These are phyloP conservation scores for Pseudomyrmex pallidus DNA, from an alignment of 1,140 invertebrate genomes.

Conservation along the genomic window DNA sequence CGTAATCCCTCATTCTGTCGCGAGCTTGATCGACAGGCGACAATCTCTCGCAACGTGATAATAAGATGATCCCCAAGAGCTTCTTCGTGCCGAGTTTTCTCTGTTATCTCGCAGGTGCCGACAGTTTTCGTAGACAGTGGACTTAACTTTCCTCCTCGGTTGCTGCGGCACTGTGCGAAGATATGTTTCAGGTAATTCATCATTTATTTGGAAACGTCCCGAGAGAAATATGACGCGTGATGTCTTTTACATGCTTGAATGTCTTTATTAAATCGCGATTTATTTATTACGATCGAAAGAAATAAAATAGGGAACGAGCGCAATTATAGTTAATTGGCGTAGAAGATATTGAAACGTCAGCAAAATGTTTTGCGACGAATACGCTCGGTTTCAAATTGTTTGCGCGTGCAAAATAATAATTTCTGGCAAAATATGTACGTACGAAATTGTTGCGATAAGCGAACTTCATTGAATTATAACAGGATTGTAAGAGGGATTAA, in stretches of 20 bases:
- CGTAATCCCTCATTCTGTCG: conserved; percentile 56
- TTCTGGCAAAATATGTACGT: conserved; percentile 30
- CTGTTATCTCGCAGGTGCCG: conserved; percentile 18
- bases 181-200: background rate
- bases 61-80: conserved; percentile 44
- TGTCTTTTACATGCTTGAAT: conserved; percentile 11
- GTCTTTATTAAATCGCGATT: background rate
- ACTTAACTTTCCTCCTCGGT: conserved; percentile 17
- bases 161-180: background rate
- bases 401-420: conserved; percentile 20
- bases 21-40: conserved; percentile 49
- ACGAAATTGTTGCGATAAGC: conserved; percentile 18
- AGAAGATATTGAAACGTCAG: background rate
- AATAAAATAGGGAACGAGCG: conserved; percentile 4
- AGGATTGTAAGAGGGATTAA: conserved; percentile 41
- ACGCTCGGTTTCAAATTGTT: background rate
- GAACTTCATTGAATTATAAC: conserved; percentile 55
- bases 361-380: background rate
- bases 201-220: background rate
- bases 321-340: conserved; percentile 3
- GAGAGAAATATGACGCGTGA: background rate
- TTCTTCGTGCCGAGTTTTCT: conserved; percentile 21
- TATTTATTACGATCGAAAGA: background rate
- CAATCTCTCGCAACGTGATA: conserved; percentile 40
- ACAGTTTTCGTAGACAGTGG: conserved; percentile 42